Evolutionary conservation across 2,797 vertebrate species (phyloP).

Genomic region (Poecilia wingei): DNA sequence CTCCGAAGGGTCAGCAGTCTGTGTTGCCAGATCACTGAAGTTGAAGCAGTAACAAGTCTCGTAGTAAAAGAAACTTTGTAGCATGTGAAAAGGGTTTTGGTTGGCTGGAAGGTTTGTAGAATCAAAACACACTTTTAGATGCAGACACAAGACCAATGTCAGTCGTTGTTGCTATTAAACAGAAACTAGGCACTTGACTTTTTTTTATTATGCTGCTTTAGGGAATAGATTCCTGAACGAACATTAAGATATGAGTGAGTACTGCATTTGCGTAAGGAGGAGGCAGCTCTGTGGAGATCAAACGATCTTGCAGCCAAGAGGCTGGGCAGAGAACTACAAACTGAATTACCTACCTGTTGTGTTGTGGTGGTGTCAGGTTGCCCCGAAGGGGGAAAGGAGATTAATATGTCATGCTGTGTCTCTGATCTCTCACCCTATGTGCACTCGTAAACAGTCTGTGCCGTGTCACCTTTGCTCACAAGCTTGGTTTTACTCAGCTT

Average conservation of each 20-base stretch:
- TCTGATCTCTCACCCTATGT: slow-evolving; percentile 61
- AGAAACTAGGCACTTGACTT: not conserved
- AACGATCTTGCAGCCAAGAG: slow-evolving; percentile 17
- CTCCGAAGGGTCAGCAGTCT: not conserved
- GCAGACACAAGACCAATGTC: not conserved
- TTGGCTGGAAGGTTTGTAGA: not conserved
- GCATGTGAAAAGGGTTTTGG: not conserved
- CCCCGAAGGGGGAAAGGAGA: slow-evolving; percentile 55
- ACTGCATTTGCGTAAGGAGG: not conserved
- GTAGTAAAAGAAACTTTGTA: not conserved
- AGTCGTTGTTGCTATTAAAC: not conserved
- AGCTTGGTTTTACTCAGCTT: slow-evolving; percentile 34
- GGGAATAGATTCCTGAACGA: not conserved
- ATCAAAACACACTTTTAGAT: not conserved
- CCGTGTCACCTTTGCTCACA: slow-evolving; percentile 42
- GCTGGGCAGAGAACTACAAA: slow-evolving; percentile 43
- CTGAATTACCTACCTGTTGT: slow-evolving; percentile 68
- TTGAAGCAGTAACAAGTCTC: not conserved
- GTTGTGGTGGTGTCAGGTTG: slow-evolving; percentile 60
- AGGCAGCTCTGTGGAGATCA: slow-evolving; percentile 24
- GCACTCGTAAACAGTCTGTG: slow-evolving; percentile 47
- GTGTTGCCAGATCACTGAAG: not conserved
- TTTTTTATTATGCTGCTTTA: not conserved
- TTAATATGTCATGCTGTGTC: slow-evolving; percentile 66
- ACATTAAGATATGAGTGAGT: not conserved